phyloP scores from a whole-genome alignment of 2,797 vertebrate species.

The Alfaro cultratus region DNA sequence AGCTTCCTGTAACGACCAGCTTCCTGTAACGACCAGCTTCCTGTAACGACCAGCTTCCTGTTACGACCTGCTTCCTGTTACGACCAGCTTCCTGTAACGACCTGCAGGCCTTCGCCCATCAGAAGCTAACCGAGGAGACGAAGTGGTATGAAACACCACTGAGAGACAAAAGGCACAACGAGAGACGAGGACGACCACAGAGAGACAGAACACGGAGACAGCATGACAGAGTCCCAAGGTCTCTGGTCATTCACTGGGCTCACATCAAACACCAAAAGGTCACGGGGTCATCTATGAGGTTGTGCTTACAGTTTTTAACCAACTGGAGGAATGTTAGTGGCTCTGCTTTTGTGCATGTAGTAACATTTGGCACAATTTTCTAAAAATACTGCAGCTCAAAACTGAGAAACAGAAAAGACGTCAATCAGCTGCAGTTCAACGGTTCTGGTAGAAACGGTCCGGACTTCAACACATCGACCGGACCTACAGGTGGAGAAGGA shows the following conservation, averaged over 20 bases:
- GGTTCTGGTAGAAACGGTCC: background rate
- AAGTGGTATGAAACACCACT: slow-evolving; percentile 15
- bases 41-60: too few species aligned
- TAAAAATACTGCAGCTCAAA: background rate
- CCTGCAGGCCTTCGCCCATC: background rate
- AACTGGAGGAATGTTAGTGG: background rate
- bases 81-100: too few species aligned
- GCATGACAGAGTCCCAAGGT: background rate
- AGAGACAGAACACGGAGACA: background rate
- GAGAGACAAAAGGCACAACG: slow-evolving; percentile 43
- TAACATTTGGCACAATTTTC: slow-evolving; percentile 8
- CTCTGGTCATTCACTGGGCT: background rate
- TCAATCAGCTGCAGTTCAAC: background rate
- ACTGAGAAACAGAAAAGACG: background rate
- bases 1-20: too few species aligned
- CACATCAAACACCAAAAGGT: background rate
- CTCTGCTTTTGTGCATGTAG: slow-evolving; percentile 17
- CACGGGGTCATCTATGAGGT: background rate
- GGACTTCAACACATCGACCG: background rate
- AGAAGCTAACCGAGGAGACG: background rate
- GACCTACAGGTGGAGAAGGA: background rate
- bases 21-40: too few species aligned
- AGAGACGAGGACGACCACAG: slow-evolving; percentile 4
- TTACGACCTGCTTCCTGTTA: too few species aligned
- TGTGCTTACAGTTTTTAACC: background rate